These are phyloP conservation scores for Agelastica alni DNA, from an alignment of 2,888 invertebrate species.

Conservation along the genomic window DNA sequence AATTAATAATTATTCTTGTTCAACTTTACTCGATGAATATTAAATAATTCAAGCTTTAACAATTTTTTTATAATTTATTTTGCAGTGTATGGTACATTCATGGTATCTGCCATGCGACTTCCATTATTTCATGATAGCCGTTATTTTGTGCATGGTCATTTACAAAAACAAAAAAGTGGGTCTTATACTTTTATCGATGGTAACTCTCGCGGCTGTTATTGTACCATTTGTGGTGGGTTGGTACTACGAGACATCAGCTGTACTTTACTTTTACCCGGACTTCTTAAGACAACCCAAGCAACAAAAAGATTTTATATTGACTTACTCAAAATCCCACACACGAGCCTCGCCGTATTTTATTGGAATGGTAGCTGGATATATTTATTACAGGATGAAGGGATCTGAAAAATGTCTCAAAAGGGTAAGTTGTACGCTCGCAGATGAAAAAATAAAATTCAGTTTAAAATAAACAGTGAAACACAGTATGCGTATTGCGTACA, in stretches of 20 bases:
- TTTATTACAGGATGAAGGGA: constrained; percentile 52
- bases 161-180: constrained; percentile 55
- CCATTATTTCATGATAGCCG: constrained; percentile 65
- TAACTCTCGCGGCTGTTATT: constrained; percentile 55
- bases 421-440: constrained; percentile 49
- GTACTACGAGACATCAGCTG: constrained; percentile 57
- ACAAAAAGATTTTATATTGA: constrained; percentile 59
- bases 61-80: too few relatives aligned
- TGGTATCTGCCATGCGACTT: constrained; percentile 75
- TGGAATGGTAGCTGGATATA: constrained; percentile 61
- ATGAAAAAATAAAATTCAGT: too few relatives aligned
- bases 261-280: constrained; percentile 62
- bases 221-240: constrained; percentile 61
- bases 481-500: too few relatives aligned
- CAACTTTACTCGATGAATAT: too few relatives aligned
- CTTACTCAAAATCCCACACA: constrained; percentile 65
- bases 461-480: too few relatives aligned
- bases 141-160: constrained; percentile 57
- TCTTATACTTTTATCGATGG: constrained; percentile 48
- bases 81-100: constrained; percentile 67
- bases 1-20: too few relatives aligned
- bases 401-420: constrained; percentile 44
- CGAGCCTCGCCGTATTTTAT: constrained; percentile 63
- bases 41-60: too few relatives aligned
- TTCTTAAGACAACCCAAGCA: constrained; percentile 60